Conservation (phyloP, 2,888 invertebrate species). For the Dione juno region DNA sequence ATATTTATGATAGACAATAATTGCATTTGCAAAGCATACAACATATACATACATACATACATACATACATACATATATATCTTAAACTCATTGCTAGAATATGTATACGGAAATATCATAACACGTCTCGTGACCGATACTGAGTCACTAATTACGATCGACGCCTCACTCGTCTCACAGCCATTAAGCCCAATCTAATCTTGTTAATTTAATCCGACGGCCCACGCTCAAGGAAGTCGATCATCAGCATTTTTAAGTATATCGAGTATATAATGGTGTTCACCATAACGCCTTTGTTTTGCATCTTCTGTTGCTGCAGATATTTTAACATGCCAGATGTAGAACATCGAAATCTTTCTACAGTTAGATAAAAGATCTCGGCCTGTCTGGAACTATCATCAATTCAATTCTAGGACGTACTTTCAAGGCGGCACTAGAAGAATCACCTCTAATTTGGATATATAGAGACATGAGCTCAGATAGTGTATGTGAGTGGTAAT, state of each 20-base stretch:
- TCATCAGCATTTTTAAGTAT: conserved; percentile 65
- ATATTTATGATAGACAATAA: too few relatives aligned
- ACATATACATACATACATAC: neutral
- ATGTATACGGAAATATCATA: conserved; percentile 46
- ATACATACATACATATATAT: neutral
- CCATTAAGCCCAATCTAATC: conserved; percentile 82
- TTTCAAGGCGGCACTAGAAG: too few relatives aligned
- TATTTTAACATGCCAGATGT: too few relatives aligned
- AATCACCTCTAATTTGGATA: too few relatives aligned
- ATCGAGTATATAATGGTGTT: conserved; percentile 52
- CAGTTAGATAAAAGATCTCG: too few relatives aligned
- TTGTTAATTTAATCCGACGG: conserved; percentile 71
- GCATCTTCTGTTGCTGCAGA: neutral
- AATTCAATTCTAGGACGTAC: too few relatives aligned
- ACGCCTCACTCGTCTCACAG: conserved; percentile 78
- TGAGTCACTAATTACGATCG: conserved; percentile 81
- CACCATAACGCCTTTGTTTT: conserved; percentile 28
- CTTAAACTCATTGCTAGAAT: conserved; percentile 19
- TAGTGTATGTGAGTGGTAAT: too few relatives aligned
- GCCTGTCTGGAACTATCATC: too few relatives aligned
- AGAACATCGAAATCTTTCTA: too few relatives aligned
- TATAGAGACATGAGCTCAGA: too few relatives aligned
- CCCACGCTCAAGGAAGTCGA: conserved; percentile 78
- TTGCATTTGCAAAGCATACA: too few relatives aligned
- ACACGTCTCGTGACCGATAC: conserved; percentile 44